Percentiles rank a stretch among this genome's conserved stretches.
Evolutionary conservation across 2,888 invertebrate genomes (phyloP).

Genomic region (Bugula neritina): DNA sequence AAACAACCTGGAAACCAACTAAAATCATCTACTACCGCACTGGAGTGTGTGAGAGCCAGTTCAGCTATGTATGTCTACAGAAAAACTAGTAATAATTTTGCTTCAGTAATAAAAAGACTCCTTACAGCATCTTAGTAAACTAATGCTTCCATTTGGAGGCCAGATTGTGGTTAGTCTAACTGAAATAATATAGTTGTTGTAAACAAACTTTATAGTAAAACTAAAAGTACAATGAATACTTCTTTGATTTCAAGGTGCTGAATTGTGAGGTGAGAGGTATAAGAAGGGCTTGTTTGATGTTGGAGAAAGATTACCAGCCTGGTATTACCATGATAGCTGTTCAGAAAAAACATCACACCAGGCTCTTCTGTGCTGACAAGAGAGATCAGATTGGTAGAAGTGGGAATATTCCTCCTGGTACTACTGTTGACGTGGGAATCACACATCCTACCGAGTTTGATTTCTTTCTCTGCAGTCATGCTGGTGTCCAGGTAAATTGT

Average conservation of each 20-base stretch:
- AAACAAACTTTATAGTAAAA: too few species aligned
- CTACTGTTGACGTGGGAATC: conserved; percentile 98
- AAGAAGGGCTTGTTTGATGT: conserved; percentile 93
- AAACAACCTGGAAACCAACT: conserved; percentile 98
- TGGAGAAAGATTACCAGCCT: conserved; percentile 90
- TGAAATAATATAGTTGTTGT: too few species aligned
- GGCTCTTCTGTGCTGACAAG: conserved; percentile 96
- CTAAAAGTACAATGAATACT: too few species aligned
- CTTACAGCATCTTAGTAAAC: too few species aligned
- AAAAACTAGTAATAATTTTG: too few species aligned
- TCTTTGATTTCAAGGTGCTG: too few species aligned
- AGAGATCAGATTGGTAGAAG: conserved; percentile 96
- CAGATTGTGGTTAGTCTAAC: too few species aligned
- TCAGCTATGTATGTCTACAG: conserved; percentile 71
- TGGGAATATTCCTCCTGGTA: conserved; percentile 98
- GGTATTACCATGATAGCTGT: conserved; percentile 97
- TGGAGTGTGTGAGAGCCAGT: conserved; percentile 98
- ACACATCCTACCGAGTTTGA: conserved; percentile 99
- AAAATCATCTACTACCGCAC: conserved; percentile 98
- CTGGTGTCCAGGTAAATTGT: conserved; percentile 62
- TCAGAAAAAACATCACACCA: conserved; percentile 97
- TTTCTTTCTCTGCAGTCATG: conserved; percentile 87
- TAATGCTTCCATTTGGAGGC: too few species aligned
- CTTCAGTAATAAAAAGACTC: too few species aligned
- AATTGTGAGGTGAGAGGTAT: conserved; percentile 96